phyloP scores from a whole-genome alignment of 1,140 invertebrate species.

The Triops cancriformis region DNA sequence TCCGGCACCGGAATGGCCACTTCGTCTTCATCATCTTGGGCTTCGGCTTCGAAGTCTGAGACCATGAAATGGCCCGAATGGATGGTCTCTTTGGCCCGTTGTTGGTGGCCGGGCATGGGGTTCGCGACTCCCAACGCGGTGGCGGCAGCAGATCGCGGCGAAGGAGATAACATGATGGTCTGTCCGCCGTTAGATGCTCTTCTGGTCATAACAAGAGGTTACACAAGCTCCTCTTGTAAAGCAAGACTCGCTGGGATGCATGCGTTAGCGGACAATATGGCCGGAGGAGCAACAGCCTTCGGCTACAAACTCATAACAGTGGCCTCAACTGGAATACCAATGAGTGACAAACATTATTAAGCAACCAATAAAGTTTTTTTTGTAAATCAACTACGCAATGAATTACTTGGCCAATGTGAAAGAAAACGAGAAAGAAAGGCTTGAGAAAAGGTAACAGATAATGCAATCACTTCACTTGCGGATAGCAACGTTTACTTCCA shows the following conservation, averaged over 20 bases:
- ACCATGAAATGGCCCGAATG: slow-evolving; percentile 99
- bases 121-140: neutral
- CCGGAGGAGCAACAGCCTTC: slow-evolving; percentile 1
- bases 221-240: neutral
- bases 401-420: neutral
- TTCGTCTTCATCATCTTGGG: slow-evolving; percentile 71
- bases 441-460: neutral
- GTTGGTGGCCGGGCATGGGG: neutral
- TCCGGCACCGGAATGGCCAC: slow-evolving; percentile 68
- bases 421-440: too few species aligned
- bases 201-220: slow-evolving; percentile 10
- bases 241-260: neutral
- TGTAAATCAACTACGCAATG: neutral
- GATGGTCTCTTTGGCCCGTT: slow-evolving; percentile 58
- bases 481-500: neutral
- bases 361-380: neutral
- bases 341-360: too few species aligned
- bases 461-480: neutral
- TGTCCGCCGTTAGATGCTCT: neutral
- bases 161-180: neutral
- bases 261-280: neutral
- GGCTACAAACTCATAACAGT: slow-evolving; percentile 13
- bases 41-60: slow-evolving; percentile 87
- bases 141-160: neutral
- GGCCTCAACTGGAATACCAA: neutral